Conservation (phyloP, 2,888 invertebrate genomes). For the Coremacera marginata region DNA sequence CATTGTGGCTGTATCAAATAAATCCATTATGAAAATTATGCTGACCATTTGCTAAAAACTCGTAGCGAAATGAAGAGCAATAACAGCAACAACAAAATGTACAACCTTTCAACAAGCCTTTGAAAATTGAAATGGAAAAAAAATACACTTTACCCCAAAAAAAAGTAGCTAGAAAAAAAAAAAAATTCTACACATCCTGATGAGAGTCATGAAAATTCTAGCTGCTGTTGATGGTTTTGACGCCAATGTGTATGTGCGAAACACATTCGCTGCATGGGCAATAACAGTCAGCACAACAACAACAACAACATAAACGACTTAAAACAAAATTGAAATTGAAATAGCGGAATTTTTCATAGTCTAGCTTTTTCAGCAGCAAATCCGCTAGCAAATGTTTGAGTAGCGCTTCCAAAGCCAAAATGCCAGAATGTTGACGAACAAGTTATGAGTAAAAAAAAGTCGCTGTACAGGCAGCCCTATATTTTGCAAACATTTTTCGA, state of each 20-base stretch:
- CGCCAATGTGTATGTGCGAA: not conserved
- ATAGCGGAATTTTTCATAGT: not conserved
- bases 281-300: not conserved
- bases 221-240: too few species aligned
- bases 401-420: not conserved
- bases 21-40: slow-evolving; percentile 39
- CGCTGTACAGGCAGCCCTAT: not conserved
- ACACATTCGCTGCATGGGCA: not conserved
- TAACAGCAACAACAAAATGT: slow-evolving; percentile 1
- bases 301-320: slow-evolving; percentile 23
- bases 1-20: slow-evolving; percentile 28
- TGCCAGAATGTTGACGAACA: not conserved
- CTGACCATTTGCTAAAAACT: slow-evolving; percentile 34
- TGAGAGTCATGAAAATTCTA: not conserved
- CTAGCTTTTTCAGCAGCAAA: not conserved
- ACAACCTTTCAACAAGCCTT: slow-evolving; percentile 16
- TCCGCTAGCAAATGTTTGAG: not conserved
- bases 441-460: not conserved
- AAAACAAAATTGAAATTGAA: slow-evolving; percentile 30
- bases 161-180: too few species aligned
- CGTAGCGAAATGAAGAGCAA: slow-evolving; percentile 12
- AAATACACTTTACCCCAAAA: not conserved
- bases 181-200: not conserved
- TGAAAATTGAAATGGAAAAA: slow-evolving; percentile 2
- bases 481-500: not conserved